Percentiles rank a stretch among this genome's conserved stretches.
Conservation (phyloP, 2,888 invertebrate genomes). For the Apamea monoglypha region DNA sequence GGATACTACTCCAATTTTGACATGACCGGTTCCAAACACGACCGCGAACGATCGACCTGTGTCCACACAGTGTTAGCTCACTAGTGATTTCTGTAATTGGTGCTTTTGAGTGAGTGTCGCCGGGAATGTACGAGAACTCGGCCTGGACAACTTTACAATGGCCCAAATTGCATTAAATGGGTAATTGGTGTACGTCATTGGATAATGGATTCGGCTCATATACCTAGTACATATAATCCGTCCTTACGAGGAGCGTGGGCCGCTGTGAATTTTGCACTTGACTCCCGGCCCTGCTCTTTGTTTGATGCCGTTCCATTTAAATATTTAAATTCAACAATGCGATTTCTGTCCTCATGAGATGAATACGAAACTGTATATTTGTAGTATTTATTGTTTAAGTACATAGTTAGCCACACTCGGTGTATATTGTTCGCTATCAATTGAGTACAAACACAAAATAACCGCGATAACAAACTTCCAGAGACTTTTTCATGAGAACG, state of each 20-base stretch:
- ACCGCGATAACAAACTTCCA: slow-evolving; percentile 63
- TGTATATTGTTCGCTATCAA: slow-evolving; percentile 63
- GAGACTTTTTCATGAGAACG: slow-evolving; percentile 45
- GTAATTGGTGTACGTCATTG: slow-evolving; percentile 90
- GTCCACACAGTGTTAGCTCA: slow-evolving; percentile 81
- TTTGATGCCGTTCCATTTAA: slow-evolving; percentile 82
- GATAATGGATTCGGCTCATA: slow-evolving; percentile 89
- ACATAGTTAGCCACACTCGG: slow-evolving; percentile 62
- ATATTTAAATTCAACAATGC: slow-evolving; percentile 84
- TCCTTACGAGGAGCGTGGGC: slow-evolving; percentile 83
- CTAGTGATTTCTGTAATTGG: slow-evolving; percentile 87
- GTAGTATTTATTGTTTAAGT: slow-evolving; percentile 70
- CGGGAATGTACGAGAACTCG: slow-evolving; percentile 85
- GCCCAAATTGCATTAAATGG: slow-evolving; percentile 90
- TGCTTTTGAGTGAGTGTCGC: slow-evolving; percentile 88
- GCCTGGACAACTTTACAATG: slow-evolving; percentile 85
- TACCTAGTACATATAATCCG: slow-evolving; percentile 83
- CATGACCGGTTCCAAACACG: slow-evolving; percentile 84
- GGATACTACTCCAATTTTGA: slow-evolving; percentile 78
- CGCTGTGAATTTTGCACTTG: slow-evolving; percentile 86
- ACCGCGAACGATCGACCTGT: slow-evolving; percentile 80
- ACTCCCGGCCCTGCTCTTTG: slow-evolving; percentile 82
- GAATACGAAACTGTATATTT: slow-evolving; percentile 81
- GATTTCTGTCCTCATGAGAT: slow-evolving; percentile 82
- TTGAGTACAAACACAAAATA: slow-evolving; percentile 53